Base-by-base conservation (phyloP, 2,888 invertebrate genomes). In the Nymphalis urticae region DNA sequence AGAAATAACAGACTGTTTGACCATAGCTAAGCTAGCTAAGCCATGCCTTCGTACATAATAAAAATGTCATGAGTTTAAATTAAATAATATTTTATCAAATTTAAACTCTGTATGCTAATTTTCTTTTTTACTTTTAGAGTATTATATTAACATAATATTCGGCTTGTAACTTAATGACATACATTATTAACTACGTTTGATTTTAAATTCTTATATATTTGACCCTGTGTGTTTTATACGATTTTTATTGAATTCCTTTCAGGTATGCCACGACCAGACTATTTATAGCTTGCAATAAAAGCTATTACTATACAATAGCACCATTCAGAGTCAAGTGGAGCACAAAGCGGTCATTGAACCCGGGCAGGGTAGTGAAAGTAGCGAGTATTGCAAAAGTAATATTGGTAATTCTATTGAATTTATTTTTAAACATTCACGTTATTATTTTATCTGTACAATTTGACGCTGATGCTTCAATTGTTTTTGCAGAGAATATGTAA, bases 201-300 rank as follows among this genome's bases (percentile, higher is more conserved):
- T 27, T 53, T 13, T 7, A 21, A 21, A 53, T 27, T 16, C 27
- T 53, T 53, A 53, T 24, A 24, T 24, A 50, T 58, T 32, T 21
- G 56, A 21, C 17, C 36, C 17, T 50, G 50, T 58, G 17, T 6
- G 64, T 32, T 48, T 64, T 27, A 27, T 32, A 62, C 53, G 21
- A 17, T 56, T 56, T 56, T 36, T 56, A 36, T 56, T n/a, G 56
- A 51, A 63, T 60, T 64, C 51, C 36, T 62, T 48, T 36, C 61
- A 51, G 27, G 62, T 47, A 63, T 48, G 53, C 63, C 59, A 58
- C 58, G 50, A 63, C 47, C 48, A 56, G 54, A 64, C 61, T 68
- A 70, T 66, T 66, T 66, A 72, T 67, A 70, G 72, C 6, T 50
- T 36, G 70, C 64, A 65, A 72, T 72, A 72, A 72, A 72, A 72